Conservation (phyloP, 1,140 invertebrate species). For the Araneus ventricosus region DNA sequence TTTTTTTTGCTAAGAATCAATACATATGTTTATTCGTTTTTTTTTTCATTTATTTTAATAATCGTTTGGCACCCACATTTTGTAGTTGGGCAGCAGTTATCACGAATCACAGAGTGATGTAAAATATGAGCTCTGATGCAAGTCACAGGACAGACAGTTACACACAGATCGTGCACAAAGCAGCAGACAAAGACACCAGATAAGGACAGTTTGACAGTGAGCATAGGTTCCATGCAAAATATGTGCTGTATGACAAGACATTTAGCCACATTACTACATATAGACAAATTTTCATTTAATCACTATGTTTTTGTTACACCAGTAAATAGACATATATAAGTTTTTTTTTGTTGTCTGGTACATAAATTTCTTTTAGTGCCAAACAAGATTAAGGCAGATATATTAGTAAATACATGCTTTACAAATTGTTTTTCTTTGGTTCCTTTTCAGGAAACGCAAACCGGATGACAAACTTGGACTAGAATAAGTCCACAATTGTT, state of each 20-base stretch:
- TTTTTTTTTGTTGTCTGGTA: slow-evolving; percentile 67
- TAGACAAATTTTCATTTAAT: slow-evolving; percentile 65
- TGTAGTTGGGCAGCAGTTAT: slow-evolving; percentile 75
- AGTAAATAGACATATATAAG: slow-evolving; percentile 69
- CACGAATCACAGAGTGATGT: slow-evolving; percentile 76
- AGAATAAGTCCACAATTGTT: slow-evolving; percentile 57
- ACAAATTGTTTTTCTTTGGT: slow-evolving; percentile 70
- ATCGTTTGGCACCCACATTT: slow-evolving; percentile 74
- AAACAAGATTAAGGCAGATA: slow-evolving; percentile 74
- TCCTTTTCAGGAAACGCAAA: slow-evolving; percentile 66
- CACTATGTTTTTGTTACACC: slow-evolving; percentile 63
- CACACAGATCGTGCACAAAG: slow-evolving; percentile 72
- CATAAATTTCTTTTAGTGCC: slow-evolving; percentile 71
- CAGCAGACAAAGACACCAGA: slow-evolving; percentile 61
- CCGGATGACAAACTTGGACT: slow-evolving; percentile 71
- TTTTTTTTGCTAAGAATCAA: slow-evolving; percentile 71
- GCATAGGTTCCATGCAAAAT: slow-evolving; percentile 73
- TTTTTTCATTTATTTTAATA: slow-evolving; percentile 24
- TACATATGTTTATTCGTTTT: slow-evolving; percentile 55
- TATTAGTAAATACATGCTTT: slow-evolving; percentile 75
- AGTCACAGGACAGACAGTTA: slow-evolving; percentile 71
- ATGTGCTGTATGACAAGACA: slow-evolving; percentile 75
- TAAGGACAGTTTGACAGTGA: slow-evolving; percentile 74
- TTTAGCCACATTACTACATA: slow-evolving; percentile 74
- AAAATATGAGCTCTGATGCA: slow-evolving; percentile 76